Percentiles rank a stretch among this genome's conserved stretches.
Conservation (phyloP, 2,797 vertebrate genomes). For the Kryptolebias ocellatus region DNA sequence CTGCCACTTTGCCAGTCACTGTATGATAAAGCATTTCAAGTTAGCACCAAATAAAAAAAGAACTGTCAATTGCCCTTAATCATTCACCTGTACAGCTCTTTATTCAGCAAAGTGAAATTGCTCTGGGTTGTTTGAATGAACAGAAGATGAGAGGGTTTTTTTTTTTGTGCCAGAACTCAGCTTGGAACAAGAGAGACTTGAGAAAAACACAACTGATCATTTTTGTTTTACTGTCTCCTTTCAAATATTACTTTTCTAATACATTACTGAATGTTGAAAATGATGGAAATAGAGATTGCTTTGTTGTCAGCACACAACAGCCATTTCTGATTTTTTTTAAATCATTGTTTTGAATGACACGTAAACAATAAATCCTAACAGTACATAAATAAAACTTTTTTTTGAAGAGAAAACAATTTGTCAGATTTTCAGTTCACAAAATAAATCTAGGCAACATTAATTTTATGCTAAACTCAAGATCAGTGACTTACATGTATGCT, state of each 20-base stretch:
- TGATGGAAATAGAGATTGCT: not conserved
- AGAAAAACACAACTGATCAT: constrained; percentile 19
- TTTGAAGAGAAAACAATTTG: no score
- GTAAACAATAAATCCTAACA: no score
- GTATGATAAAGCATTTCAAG: constrained; percentile 67
- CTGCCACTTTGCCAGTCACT: constrained; percentile 47
- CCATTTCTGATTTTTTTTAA: no score
- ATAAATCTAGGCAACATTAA: no score
- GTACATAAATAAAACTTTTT: no score
- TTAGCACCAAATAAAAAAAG: constrained; percentile 41
- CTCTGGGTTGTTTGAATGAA: constrained; percentile 36
- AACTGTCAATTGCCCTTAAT: constrained; percentile 55
- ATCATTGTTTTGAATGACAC: no score
- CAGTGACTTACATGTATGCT: no score
- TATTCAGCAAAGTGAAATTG: constrained; percentile 38
- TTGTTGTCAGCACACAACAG: no score
- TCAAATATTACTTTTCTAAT: not conserved
- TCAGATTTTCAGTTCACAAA: no score
- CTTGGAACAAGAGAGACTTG: not conserved
- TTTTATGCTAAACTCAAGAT: no score
- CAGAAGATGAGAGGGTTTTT: constrained; percentile 36
- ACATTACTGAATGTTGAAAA: not conserved
- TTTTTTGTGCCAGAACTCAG: constrained; percentile 27
- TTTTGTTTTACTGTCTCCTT: not conserved
- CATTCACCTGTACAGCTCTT: constrained; percentile 40